Conservation (phyloP, 1,140 invertebrate genomes). For the honey bee (Apis mellifera) region Amel_HAv3.1 CM009934.2:4997001-4997500, state of each 20-base stretch:
- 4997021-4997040: no score
- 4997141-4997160: constrained; percentile 18
- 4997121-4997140: not conserved
- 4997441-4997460: no score
- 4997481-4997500: not conserved
- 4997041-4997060: no score
- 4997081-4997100: no score
- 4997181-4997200: constrained; percentile 11
- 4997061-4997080: no score
- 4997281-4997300: not conserved
- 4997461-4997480: not conserved
- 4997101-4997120: no score
- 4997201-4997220: constrained; percentile 9
- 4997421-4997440: no score
- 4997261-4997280: not conserved
- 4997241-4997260: constrained; percentile 13
- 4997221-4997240: not conserved
- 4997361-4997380: no score
- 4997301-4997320: not conserved
- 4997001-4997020: no score
- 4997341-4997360: not conserved
- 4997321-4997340: not conserved
- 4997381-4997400: no score
- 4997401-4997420: no score
- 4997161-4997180: not conserved